Percentiles rank a stretch among this genome's conserved stretches.
Conservation (phyloP, 2,888 invertebrate genomes). For the Euphydryas editha region DNA sequence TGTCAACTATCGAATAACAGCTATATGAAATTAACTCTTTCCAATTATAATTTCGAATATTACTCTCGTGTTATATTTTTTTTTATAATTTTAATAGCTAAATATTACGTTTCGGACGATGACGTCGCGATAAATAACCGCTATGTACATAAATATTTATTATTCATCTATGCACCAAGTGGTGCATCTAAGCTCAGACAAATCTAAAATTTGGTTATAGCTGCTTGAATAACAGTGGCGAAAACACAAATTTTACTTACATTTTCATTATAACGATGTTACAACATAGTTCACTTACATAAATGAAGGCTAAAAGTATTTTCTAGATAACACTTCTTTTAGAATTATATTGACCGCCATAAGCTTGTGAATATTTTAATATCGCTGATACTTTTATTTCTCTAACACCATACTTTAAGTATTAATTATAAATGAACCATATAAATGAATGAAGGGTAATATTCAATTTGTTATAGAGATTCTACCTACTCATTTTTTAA, state of each 20-base stretch:
- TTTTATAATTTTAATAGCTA: conserved; percentile 43
- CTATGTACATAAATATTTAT: conserved; percentile 57
- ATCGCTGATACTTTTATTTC: neutral
- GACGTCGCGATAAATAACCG: conserved; percentile 50
- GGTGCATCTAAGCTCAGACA: conserved; percentile 51
- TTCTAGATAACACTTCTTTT: too few relatives aligned
- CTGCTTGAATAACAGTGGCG: conserved; percentile 47
- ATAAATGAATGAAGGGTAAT: neutral
- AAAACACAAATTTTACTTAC: conserved; percentile 26
- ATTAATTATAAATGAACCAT: conserved; percentile 2
- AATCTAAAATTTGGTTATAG: conserved; percentile 53
- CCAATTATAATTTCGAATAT: conserved; percentile 30
- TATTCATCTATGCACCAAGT: conserved; percentile 58
- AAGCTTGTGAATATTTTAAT: too few relatives aligned
- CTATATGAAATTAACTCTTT: conserved; percentile 49
- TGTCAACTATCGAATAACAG: conserved; percentile 46
- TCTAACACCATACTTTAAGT: neutral
- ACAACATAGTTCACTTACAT: conserved; percentile 11
- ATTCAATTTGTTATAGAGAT: conserved; percentile 38
- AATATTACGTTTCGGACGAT: conserved; percentile 52
- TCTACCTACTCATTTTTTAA: conserved; percentile 23
- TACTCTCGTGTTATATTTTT: conserved; percentile 18
- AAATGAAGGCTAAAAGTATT: neutral
- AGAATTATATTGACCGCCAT: too few relatives aligned
- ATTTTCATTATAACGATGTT: conserved; percentile 1